These are phyloP conservation scores for Enteromius fasciolatus DNA, from an alignment of 2,797 vertebrate species.

Conservation along the genomic window DNA sequence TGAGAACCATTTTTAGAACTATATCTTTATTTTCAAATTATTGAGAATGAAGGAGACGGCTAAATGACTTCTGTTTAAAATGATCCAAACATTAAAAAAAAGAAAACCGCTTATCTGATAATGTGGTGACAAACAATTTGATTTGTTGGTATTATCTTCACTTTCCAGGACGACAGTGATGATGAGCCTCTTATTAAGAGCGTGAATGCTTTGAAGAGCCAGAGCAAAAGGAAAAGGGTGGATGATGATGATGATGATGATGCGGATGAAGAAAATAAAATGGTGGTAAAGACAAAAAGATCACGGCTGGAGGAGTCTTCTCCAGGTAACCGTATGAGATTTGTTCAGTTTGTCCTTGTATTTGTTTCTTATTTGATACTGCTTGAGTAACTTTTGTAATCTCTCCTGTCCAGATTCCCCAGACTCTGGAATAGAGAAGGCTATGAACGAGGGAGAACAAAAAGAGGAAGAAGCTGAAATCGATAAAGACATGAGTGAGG, in stretches of 20 bases:
- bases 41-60: too few relatives aligned
- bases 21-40: too few relatives aligned
- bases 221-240: conserved; percentile 73
- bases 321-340: conserved; percentile 63
- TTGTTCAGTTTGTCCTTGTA: not conserved
- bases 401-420: conserved; percentile 55
- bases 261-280: conserved; percentile 56
- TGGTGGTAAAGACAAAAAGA: conserved; percentile 67
- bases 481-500: conserved; percentile 39
- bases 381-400: not conserved
- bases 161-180: conserved; percentile 60
- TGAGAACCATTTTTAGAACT: too few relatives aligned
- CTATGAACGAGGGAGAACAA: conserved; percentile 51
- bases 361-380: not conserved
- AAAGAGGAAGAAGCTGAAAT: conserved; percentile 50
- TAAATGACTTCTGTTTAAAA: too few relatives aligned
- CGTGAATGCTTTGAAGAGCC: not conserved
- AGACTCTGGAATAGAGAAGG: conserved; percentile 61
- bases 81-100: too few relatives aligned
- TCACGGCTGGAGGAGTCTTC: conserved; percentile 47
- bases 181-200: conserved; percentile 62
- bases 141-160: not conserved
- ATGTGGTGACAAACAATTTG: not conserved
- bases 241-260: conserved; percentile 55
- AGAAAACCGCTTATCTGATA: not conserved